Conservation (phyloP, 35 echinoderm and acorn worm species). For the Anneissia japonica region DNA sequence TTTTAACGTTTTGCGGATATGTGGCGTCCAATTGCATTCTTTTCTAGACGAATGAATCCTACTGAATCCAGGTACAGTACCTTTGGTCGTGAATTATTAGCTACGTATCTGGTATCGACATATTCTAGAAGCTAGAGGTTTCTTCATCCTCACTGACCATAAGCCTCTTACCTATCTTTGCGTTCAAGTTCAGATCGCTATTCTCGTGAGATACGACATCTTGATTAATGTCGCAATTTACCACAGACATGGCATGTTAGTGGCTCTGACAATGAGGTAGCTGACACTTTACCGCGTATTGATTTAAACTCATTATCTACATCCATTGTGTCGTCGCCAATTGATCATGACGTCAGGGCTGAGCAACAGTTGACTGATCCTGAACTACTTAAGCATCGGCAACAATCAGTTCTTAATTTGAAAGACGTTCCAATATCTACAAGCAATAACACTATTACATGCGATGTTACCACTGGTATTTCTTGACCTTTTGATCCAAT, state of each 20-base stretch:
- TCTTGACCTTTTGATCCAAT: conserved; percentile 9
- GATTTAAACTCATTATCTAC: not conserved
- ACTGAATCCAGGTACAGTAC: conserved; percentile 32
- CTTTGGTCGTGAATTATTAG: conserved; percentile 44
- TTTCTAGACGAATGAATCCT: not conserved
- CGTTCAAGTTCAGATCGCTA: conserved; percentile 23
- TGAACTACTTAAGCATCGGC: not conserved
- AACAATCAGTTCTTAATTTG: not conserved
- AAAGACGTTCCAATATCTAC: not conserved
- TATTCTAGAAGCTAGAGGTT: conserved; percentile 29
- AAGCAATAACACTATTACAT: not conserved
- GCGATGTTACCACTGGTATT: not conserved
- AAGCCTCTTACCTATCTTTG: conserved; percentile 42
- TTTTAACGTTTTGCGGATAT: conserved; percentile 28
- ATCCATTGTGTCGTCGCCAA: too few species aligned
- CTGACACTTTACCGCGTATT: conserved; percentile 15
- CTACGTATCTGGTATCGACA: conserved; percentile 39
- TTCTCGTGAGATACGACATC: conserved; percentile 44
- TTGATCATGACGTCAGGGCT: not conserved
- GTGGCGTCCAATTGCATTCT: conserved; percentile 16
- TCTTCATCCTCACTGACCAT: conserved; percentile 35
- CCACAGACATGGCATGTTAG: conserved; percentile 6
- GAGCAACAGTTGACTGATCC: not conserved
- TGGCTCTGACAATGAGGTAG: conserved; percentile 5
- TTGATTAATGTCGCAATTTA: conserved; percentile 51